A percentile compares a stretch with the other conserved stretches of the same genome.
Evolutionary conservation across 2,797 vertebrate genomes (phyloP).

Genomic region (Australoheros facetus): DNA sequence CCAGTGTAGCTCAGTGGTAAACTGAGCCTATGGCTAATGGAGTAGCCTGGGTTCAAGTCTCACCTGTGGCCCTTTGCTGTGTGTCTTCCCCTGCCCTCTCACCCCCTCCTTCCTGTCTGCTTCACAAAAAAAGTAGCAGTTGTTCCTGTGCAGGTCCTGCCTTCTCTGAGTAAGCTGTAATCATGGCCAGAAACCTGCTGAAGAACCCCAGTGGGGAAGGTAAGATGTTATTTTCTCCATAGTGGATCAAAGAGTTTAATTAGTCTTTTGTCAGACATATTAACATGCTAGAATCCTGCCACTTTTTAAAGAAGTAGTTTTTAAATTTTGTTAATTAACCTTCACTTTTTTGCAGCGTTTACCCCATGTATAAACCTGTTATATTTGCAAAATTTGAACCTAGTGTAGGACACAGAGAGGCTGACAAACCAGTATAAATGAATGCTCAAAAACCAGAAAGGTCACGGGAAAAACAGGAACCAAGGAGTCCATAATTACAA

Average conservation of each 20-base stretch:
- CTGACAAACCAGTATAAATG: too few relatives aligned
- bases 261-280: neutral
- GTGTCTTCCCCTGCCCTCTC: too few relatives aligned
- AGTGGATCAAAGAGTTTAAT: neutral
- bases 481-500: neutral
- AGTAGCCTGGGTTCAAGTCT: too few relatives aligned
- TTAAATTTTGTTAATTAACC: neutral
- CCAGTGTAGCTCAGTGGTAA: too few relatives aligned
- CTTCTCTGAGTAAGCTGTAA: neutral
- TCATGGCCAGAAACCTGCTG: slow-evolving; percentile 81
- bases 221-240: slow-evolving; percentile 46
- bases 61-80: too few relatives aligned
- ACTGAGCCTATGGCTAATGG: too few relatives aligned
- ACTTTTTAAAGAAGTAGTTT: neutral
- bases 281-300: too few relatives aligned
- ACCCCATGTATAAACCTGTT: neutral
- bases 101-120: too few relatives aligned
- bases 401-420: neutral
- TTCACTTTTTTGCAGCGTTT: neutral
- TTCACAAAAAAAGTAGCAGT: neutral
- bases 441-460: too few relatives aligned
- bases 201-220: slow-evolving; percentile 81
- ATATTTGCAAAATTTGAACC: neutral
- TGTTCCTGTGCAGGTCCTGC: slow-evolving; percentile 29
- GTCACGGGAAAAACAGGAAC: too few relatives aligned